These are phyloP conservation scores for Drosophila austrosaltans DNA, from an alignment of 2,888 invertebrate species.

Conservation along the genomic window DNA sequence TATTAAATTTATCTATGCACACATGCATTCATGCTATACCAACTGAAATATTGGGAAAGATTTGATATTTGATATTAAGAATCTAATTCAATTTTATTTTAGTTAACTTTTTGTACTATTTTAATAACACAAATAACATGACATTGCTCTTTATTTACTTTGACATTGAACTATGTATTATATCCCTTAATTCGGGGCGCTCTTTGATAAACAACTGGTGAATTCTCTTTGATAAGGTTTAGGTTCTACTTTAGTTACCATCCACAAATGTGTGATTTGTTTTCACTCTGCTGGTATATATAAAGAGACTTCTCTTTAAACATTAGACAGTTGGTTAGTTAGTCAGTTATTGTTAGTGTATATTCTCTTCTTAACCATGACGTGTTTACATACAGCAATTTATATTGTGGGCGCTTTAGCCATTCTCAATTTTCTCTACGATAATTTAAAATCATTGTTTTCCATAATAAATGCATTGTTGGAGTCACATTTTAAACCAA, in stretches of 20 bases:
- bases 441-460: slow-evolving; percentile 86
- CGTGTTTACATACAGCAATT: slow-evolving; percentile 67
- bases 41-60: too few species aligned
- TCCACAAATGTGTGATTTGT: not conserved
- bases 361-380: not conserved
- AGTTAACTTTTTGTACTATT: not conserved
- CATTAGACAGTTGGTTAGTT: not conserved
- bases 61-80: too few species aligned
- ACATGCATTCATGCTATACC: not conserved
- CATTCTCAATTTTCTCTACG: slow-evolving; percentile 78
- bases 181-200: not conserved
- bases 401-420: slow-evolving; percentile 70
- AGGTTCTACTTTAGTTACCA: not conserved
- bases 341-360: not conserved
- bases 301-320: slow-evolving; percentile 4
- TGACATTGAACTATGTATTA: not conserved
- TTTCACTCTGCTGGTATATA: not conserved
- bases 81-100: not conserved
- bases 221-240: slow-evolving; percentile 2
- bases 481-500: slow-evolving; percentile 87
- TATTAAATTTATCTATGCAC: not conserved
- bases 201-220: not conserved
- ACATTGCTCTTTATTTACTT: not conserved
- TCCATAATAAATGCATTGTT: slow-evolving; percentile 86
- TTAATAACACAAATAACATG: not conserved